Evolutionary conservation across 2,797 vertebrate genomes (phyloP).

Genomic region (Crossoptilon crossoptilon): DNA sequence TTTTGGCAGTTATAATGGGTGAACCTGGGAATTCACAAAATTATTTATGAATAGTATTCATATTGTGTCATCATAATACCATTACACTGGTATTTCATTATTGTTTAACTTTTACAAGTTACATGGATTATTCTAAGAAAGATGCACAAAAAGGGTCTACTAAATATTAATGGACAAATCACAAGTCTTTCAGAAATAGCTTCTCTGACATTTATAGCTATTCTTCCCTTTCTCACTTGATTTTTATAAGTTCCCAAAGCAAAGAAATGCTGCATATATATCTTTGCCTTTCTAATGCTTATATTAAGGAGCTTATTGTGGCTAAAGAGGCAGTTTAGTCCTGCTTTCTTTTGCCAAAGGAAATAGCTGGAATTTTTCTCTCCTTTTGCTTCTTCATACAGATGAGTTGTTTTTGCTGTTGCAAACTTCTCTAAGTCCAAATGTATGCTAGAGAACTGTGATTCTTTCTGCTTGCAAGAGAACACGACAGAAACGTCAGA

Average conservation of each 20-base stretch:
- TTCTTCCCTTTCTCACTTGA: background rate
- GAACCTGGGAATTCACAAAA: background rate
- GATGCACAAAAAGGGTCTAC: background rate
- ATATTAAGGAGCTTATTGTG: background rate
- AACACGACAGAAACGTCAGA: background rate
- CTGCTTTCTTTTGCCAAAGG: constrained; percentile 13
- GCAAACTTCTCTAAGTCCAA: background rate
- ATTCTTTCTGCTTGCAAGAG: background rate
- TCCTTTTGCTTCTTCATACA: background rate
- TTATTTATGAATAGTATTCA: background rate
- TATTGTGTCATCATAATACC: background rate
- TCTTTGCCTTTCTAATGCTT: background rate
- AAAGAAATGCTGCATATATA: background rate
- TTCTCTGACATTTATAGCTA: background rate
- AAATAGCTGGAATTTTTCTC: constrained; percentile 21
- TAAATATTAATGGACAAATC: background rate
- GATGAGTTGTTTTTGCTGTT: background rate
- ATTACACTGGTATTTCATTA: background rate
- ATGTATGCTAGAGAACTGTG: background rate
- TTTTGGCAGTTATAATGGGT: background rate
- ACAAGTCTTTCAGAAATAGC: background rate
- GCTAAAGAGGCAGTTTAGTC: background rate
- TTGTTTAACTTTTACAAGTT: background rate
- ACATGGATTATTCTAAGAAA: background rate
- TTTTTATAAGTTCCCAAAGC: background rate